phyloP scores from a whole-genome alignment of 2,113 vertebrate genomes.

The Nanger granti region DNA sequence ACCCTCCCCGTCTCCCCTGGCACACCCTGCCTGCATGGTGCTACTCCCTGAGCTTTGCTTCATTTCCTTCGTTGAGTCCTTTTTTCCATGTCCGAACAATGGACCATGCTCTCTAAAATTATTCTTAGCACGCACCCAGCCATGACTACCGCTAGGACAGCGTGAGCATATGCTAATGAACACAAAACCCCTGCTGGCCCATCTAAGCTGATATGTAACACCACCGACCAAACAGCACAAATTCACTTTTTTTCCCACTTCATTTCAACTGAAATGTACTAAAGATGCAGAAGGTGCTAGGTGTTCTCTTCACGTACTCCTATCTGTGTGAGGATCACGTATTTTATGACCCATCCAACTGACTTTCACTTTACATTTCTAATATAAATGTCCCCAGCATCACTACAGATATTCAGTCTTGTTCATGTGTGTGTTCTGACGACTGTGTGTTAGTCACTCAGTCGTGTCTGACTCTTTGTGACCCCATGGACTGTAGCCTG shows the following conservation, averaged over 20 bases:
- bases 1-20: rapidly evolving
- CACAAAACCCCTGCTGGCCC: background rate
- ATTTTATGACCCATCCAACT: background rate
- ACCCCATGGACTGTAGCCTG: background rate
- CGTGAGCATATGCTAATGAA: background rate
- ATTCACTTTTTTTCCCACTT: background rate
- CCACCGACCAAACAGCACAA: background rate
- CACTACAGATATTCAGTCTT: background rate
- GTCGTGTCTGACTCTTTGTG: background rate
- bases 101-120: background rate
- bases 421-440: rapidly evolving
- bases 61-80: background rate
- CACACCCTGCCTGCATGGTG: no score
- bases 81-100: background rate
- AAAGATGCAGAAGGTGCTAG: background rate
- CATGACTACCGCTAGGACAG: background rate
- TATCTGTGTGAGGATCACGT: background rate
- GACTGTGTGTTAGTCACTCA: background rate
- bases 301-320: background rate
- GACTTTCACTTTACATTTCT: background rate
- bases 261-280: background rate
- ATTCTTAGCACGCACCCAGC: background rate
- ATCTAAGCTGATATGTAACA: background rate
- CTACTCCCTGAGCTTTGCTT: background rate
- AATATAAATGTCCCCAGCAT: background rate